phyloP scores from a whole-genome alignment of 2,797 vertebrate species.

The Odontamblyopus lacepedii region DNA sequence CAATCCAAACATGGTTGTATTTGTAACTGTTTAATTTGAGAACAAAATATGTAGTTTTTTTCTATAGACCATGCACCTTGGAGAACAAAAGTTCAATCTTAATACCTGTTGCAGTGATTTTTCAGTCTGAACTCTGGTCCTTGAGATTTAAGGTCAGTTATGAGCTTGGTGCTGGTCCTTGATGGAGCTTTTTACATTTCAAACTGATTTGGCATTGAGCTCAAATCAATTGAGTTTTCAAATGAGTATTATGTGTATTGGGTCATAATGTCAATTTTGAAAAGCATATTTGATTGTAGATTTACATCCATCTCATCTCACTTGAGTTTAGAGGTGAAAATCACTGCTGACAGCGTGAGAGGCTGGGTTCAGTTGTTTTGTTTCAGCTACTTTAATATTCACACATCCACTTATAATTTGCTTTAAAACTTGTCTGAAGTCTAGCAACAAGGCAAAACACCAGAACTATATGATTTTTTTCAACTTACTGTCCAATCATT shows the following conservation, averaged over 20 bases:
- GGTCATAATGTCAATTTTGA: too few species aligned
- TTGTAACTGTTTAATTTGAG: neutral
- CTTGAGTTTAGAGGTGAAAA: too few species aligned
- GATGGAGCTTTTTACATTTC: neutral
- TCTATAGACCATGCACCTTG: neutral
- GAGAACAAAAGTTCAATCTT: neutral
- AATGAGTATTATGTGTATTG: too few species aligned
- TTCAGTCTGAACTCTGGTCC: neutral
- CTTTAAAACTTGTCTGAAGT: neutral
- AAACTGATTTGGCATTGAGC: too few species aligned
- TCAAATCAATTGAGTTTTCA: too few species aligned
- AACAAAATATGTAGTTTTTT: neutral
- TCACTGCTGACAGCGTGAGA: too few species aligned
- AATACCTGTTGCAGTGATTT: neutral
- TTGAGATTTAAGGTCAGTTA: neutral
- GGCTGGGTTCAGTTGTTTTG: too few species aligned
- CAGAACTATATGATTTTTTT: neutral
- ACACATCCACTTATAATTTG: neutral
- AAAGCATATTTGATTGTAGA: too few species aligned
- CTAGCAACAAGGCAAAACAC: neutral
- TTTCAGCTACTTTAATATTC: neutral
- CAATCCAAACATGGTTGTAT: neutral
- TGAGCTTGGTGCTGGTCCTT: neutral
- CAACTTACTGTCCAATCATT: neutral
- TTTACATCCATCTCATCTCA: too few species aligned